phyloP scores from a whole-genome alignment of 2,113 vertebrate genomes.

The cattle (Bos taurus) region DNA sequence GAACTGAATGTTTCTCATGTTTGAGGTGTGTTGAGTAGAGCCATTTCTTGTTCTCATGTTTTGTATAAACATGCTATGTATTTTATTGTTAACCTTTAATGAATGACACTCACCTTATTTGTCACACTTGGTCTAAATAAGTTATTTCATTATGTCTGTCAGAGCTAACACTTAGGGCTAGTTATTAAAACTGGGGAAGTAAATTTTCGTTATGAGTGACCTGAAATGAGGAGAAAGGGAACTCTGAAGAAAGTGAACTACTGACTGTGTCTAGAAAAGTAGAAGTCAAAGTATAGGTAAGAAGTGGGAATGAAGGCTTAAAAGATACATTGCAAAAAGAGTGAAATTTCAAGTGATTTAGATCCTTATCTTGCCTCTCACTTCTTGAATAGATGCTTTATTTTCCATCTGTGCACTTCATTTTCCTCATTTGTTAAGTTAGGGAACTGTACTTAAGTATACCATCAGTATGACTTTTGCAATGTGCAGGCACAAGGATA shows the following conservation, averaged over 20 bases:
- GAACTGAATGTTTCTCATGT: background rate
- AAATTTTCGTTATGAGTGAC: background rate
- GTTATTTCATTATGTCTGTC: conserved; percentile 41
- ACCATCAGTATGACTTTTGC: background rate
- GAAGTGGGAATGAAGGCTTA: background rate
- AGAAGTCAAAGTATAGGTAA: background rate
- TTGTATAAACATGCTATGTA: conserved; percentile 23
- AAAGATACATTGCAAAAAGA: background rate
- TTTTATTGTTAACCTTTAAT: conserved; percentile 30
- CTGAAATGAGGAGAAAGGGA: background rate
- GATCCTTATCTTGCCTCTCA: background rate
- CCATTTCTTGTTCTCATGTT: conserved; percentile 17
- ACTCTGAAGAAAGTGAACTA: background rate
- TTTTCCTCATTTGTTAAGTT: background rate
- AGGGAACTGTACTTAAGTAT: background rate
- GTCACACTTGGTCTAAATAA: background rate
- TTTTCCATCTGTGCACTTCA: background rate
- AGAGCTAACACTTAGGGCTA: background rate
- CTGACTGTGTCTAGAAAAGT: background rate
- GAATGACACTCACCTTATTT: background rate
- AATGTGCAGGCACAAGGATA: background rate
- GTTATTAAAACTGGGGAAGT: background rate
- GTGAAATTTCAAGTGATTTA: background rate
- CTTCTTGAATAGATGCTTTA: background rate
- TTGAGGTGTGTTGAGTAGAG: background rate